Base-by-base conservation (phyloP, 2,888 invertebrate genomes). In the Pheosia tremula region DNA sequence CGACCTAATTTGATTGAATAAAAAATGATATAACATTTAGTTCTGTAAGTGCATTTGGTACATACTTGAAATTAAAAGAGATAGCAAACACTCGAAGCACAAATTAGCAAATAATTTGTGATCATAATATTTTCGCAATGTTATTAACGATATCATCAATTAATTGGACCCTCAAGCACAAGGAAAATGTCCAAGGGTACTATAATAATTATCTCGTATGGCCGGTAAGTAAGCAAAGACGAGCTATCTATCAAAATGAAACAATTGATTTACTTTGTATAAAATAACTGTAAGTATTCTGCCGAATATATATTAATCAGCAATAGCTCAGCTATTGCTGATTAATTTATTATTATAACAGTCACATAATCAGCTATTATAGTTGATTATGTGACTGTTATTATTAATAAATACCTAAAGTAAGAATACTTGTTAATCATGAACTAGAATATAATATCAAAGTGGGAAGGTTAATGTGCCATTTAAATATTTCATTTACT, bases 111-210 rank as follows among this genome's bases (percentile, higher is more conserved):
- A 54, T 56, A 45, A 49, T 58, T 53, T 4, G 64, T 58, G 66
- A 24, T 67, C 69, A 79, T 77, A 77, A 81, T 80, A 78, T 75
- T 74, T 79, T 79, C 75, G 68, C 66, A 71, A 62, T 67, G 68
- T 77, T 78, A 24, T 79, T 79, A 83, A 79, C 77, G 79, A 79
- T 71, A 71, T 66, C 61, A 60, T 73, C 68, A 69, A 77, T 79
- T 78, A 78, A 78, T 73, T 72, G 64, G 68, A 67, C 73, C 79
- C 77, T 79, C 39, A 41, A 60, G 56, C 67, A 61, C 58, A 69
- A 72, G 73, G 73, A 76, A 79, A 82, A 74, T 62, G 77, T 76
- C 75, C 74, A 72, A 71, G 76, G 74, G 74, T 71, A 69, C 66
- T 72, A 72, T 71, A 71, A 71, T 63, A 74, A 80, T 82, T 76